Conservation (phyloP, 2,888 invertebrate species). For the Petrolisthes cinctipes region DNA sequence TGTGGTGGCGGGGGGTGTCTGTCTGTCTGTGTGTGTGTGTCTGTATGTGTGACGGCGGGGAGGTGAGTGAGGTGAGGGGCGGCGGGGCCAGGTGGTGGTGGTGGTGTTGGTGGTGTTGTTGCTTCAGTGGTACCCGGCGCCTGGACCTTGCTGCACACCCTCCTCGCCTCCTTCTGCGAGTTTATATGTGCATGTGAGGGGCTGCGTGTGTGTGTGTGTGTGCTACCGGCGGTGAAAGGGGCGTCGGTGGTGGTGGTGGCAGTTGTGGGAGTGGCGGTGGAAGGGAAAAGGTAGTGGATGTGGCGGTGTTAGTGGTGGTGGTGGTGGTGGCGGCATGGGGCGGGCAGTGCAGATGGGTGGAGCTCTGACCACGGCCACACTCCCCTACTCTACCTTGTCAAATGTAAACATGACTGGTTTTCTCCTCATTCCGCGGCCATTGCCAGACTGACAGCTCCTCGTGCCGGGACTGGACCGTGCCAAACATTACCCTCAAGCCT, state of each 20-base stretch:
- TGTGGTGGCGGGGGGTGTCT: background rate
- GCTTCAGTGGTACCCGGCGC: conserved; percentile 2
- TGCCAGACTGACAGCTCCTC: conserved; percentile 23
- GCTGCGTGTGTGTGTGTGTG: background rate
- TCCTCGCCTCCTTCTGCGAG: background rate
- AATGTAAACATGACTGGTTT: conserved; percentile 39
- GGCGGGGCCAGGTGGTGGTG: background rate
- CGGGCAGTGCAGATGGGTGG: background rate
- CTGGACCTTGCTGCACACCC: background rate
- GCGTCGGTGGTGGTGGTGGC: background rate
- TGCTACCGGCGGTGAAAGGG: background rate
- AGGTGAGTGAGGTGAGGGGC: background rate
- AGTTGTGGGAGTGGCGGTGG: conserved; percentile 2
- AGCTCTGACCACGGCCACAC: conserved; percentile 14
- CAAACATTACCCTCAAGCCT: background rate
- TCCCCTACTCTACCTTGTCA: conserved; percentile 30
- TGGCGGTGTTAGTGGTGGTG: background rate
- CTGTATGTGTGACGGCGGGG: background rate
- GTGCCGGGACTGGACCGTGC: background rate
- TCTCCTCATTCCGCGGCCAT: conserved; percentile 19
- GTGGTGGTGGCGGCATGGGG: conserved; percentile 8
- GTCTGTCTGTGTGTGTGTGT: background rate
- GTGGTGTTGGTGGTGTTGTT: background rate
- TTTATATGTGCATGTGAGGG: background rate
- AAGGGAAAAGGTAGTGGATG: background rate